Conservation (phyloP, 1,140 invertebrate species). For the Chrysomallon squamiferum region DNA sequence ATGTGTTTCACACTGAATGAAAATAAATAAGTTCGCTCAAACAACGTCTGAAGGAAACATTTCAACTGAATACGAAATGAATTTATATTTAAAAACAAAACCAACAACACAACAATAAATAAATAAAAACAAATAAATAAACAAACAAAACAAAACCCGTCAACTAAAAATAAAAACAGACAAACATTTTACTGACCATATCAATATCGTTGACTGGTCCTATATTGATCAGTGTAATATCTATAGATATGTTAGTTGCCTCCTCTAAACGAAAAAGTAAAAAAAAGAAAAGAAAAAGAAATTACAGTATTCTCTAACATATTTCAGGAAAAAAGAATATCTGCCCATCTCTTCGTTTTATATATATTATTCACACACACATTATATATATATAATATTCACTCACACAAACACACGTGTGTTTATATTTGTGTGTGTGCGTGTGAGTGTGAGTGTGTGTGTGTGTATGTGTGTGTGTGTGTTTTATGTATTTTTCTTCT, state of each 20-base stretch:
- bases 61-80: no score
- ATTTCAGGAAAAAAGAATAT: background rate
- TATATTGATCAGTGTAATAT: background rate
- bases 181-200: background rate
- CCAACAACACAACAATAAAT: no score
- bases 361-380: background rate
- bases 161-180: no score
- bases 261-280: background rate
- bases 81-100: no score
- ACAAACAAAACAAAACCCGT: no score
- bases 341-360: background rate
- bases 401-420: background rate
- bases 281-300: background rate
- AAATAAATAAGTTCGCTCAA: background rate
- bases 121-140: no score
- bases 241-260: background rate
- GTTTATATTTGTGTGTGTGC: background rate
- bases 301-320: background rate
- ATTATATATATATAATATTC: background rate
- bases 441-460: background rate
- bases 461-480: background rate
- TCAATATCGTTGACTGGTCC: slow-evolving; percentile 2
- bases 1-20: background rate
- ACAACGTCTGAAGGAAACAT: background rate
- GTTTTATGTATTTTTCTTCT: background rate